Evolutionary conservation across 1,140 invertebrate species (phyloP).

Genomic region (Capitella teleta): DNA sequence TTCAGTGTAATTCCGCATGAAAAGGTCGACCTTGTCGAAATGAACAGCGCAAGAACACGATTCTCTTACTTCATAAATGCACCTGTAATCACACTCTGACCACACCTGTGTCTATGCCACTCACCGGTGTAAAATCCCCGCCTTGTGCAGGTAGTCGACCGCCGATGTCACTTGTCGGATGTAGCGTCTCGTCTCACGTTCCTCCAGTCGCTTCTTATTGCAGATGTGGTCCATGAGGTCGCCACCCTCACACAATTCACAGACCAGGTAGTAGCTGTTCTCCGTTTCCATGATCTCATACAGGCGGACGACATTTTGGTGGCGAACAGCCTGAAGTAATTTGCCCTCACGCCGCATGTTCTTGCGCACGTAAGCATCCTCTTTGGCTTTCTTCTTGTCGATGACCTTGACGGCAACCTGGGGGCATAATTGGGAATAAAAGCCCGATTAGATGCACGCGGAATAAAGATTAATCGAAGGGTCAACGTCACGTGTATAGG

Average conservation of each 20-base stretch:
- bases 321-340: conserved; percentile 33
- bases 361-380: conserved; percentile 36
- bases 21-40: no score
- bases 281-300: conserved; percentile 40
- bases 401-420: conserved; percentile 41
- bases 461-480: no score
- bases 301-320: conserved; percentile 33
- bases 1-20: no score
- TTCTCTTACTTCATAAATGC: no score
- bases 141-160: conserved; percentile 34
- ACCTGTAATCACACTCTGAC: no score
- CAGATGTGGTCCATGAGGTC: conserved; percentile 40
- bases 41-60: no score
- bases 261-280: conserved; percentile 40
- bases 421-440: no score
- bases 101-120: neutral
- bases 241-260: conserved; percentile 34
- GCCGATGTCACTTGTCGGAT: conserved; percentile 38
- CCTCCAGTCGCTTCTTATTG: conserved; percentile 26
- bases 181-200: conserved; percentile 30
- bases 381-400: conserved; percentile 34
- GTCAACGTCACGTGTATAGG: no score
- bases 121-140: conserved; percentile 37
- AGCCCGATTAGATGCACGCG: no score
- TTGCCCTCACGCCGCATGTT: conserved; percentile 37